Evolutionary conservation across 35 echinoderm and acorn worm species (phyloP), one percentile per base, ranked within the genome.

Genomic region (Amphiura filiformis): DNA sequence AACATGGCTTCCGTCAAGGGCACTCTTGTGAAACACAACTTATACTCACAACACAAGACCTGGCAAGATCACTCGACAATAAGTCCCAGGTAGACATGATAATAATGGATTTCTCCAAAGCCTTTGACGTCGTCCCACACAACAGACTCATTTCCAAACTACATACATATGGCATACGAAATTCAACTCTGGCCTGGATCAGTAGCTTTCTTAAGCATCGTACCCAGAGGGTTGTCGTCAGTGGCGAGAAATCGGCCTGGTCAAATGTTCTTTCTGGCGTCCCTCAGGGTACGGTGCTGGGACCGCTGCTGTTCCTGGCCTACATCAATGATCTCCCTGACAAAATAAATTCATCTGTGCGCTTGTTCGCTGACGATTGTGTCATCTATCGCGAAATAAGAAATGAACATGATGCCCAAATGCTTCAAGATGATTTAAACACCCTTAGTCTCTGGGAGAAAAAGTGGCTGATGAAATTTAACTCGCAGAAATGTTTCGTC

Each of bases 21-120:
- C 38, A 57, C n/a, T 61, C 82, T 84, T 88, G 77, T 64, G 86
- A 52, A 34, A 35, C 78, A 44, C 86, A 80, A 81, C 77, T 88
- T 2, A 56, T 57, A 36, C 38, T 49, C 28, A 57, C 88, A 28
- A 37, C 65, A 56, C 35, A 93, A 78, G 91, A 93, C 34, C 76
- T 93, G 36, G 86, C 86, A 1, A n/a, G 82, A 32, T 52, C 65
- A 22, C 90, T 92, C 15, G 79, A 92, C 37, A 70, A 31, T 23
- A 88, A 78, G 65, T 38, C 77, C 34, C 88, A 90, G 38, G 65
- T 41, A 36, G 89, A 90, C 65, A 56, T 84, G 28, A 26, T 82
- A 22, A 90, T 83, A 77, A 34, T 90, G 81, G 56, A 90, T 39
- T 90, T 90, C 61, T 87, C 83, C 41, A 91, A 91, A 91, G 89